Evolutionary conservation across 92 coral and sea anemone species (phyloP).

Genomic region (Epizoanthus ramosus): DNA sequence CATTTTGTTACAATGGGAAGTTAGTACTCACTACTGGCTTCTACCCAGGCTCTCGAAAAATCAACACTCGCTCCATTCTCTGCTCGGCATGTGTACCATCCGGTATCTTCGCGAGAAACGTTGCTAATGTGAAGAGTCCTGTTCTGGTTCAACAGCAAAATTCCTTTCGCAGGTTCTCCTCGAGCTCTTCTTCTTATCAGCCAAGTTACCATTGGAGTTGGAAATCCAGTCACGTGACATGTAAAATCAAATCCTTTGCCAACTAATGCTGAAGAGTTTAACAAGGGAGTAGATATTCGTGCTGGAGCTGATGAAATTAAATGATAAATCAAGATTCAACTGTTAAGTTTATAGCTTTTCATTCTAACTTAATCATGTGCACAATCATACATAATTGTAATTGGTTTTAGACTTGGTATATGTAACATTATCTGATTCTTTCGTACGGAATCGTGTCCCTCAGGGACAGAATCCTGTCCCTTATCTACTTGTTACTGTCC

Average conservation of each 20-base stretch:
- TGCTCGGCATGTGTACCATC: constrained; percentile 6
- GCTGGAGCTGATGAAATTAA: constrained; percentile 13
- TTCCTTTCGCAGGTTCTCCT: background rate
- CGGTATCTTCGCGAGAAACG: background rate
- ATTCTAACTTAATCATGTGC: no score
- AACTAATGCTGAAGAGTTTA: background rate
- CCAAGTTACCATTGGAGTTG: background rate
- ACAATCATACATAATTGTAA: no score
- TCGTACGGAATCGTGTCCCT: no score
- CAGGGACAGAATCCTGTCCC: no score
- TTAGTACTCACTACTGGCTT: constrained; percentile 5
- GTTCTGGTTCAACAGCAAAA: background rate
- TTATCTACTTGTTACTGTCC: no score
- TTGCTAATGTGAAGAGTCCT: constrained; percentile 12
- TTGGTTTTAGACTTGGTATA: no score
- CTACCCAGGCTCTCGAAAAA: background rate
- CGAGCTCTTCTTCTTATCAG: background rate
- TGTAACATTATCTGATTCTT: no score
- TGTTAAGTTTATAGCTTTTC: no score
- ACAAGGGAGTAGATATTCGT: background rate
- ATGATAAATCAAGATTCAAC: no score
- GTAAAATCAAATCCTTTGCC: background rate
- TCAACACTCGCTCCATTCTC: background rate
- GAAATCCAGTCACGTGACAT: background rate
- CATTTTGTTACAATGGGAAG: no score